Percentiles rank a stretch among this genome's conserved stretches.
Evolutionary conservation across 2,888 invertebrate genomes (phyloP).

Genomic region (Rhagonycha lutea): DNA sequence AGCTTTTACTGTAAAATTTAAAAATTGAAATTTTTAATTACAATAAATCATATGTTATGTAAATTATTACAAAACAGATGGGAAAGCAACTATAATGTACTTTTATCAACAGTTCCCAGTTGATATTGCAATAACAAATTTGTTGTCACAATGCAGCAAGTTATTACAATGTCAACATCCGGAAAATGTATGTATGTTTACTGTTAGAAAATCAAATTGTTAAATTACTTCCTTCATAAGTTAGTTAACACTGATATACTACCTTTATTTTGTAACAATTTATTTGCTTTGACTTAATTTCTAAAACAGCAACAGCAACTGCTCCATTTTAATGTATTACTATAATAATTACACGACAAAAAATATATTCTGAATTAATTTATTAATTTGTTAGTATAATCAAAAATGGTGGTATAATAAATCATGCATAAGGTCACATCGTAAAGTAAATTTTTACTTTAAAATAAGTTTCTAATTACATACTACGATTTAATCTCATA

Average conservation of each 20-base stretch:
- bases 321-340: background rate
- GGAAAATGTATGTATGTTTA: conserved; percentile 8
- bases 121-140: conserved; percentile 15
- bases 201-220: conserved; percentile 12
- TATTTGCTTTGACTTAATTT: background rate
- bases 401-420: background rate
- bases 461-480: background rate
- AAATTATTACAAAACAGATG: background rate
- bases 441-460: background rate
- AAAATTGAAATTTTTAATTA: background rate
- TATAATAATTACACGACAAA: background rate
- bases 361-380: background rate
- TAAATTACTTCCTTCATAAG: conserved; percentile 11
- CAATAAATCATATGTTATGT: background rate
- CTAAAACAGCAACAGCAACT: background rate
- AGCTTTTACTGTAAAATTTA: background rate
- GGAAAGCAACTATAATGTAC: background rate
- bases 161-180: conserved; percentile 11
- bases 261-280: background rate
- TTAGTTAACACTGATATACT: conserved; percentile 8
- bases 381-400: background rate
- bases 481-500: background rate
- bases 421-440: background rate
- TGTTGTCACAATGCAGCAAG: conserved; percentile 9
- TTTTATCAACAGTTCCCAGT: conserved; percentile 13